These are phyloP conservation scores for Euthynnus affinis DNA, from an alignment of 2,797 vertebrate genomes.

Conservation along the genomic window DNA sequence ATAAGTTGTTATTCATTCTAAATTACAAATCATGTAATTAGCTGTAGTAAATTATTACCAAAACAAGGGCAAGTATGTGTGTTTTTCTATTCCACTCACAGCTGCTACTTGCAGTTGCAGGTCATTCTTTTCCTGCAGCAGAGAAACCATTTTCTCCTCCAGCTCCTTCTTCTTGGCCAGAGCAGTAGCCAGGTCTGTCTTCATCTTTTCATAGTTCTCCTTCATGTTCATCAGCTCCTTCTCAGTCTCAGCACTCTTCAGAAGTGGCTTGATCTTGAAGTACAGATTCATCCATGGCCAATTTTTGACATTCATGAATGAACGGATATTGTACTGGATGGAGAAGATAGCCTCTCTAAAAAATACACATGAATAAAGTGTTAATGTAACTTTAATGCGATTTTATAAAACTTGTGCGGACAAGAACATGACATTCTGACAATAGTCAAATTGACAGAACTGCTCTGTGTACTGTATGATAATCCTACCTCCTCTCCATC, in stretches of 20 bases:
- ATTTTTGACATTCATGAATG: conserved; percentile 89
- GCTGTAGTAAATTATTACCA: too few relatives aligned
- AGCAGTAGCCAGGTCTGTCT: conserved; percentile 86
- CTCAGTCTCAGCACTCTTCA: conserved; percentile 90
- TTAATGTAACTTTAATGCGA: too few relatives aligned
- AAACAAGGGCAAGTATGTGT: not conserved
- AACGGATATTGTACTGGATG: not conserved
- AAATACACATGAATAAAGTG: too few relatives aligned
- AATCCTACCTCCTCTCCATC: not conserved
- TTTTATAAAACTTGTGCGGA: too few relatives aligned
- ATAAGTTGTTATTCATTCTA: too few relatives aligned
- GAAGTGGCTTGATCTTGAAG: conserved; percentile 92
- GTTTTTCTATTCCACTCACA: conserved; percentile 74
- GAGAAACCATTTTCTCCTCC: conserved; percentile 89
- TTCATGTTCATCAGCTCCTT: conserved; percentile 92
- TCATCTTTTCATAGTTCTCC: conserved; percentile 80
- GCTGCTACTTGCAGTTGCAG: conserved; percentile 89
- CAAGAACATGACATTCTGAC: too few relatives aligned
- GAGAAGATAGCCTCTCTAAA: not conserved
- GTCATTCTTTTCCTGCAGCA: conserved; percentile 91
- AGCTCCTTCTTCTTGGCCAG: conserved; percentile 90
- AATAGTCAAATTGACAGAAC: too few relatives aligned
- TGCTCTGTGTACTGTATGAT: not conserved
- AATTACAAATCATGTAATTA: too few relatives aligned
- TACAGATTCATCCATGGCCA: conserved; percentile 94